Evolutionary conservation across 1,140 invertebrate species (phyloP).

Genomic region (Drosophila grimshawi): DNA sequence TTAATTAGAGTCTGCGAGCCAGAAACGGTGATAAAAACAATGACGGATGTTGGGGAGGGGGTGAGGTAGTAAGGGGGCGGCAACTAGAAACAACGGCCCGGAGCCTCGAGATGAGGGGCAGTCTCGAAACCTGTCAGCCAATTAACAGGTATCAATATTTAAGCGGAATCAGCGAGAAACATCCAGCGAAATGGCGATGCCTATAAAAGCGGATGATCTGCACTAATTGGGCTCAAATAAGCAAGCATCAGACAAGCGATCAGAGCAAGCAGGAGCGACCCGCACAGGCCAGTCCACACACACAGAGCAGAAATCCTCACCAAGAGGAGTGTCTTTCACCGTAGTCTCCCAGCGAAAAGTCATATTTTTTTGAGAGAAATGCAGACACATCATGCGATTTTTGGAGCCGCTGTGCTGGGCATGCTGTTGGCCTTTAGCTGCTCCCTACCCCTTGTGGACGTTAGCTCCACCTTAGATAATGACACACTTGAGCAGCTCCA

Average conservation of each 20-base stretch:
- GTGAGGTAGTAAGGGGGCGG: not conserved
- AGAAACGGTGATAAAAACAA: constrained; percentile 63
- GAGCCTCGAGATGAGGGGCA: not conserved
- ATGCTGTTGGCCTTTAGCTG: constrained; percentile 55
- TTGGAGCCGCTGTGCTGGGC: constrained; percentile 66
- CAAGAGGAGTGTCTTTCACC: not conserved
- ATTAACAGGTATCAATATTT: constrained; percentile 78
- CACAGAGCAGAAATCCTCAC: not conserved
- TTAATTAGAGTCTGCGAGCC: constrained; percentile 79
- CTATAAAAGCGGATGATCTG: constrained; percentile 71
- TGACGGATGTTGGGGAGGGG: constrained; percentile 5
- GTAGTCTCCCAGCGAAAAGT: not conserved
- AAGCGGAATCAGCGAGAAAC: constrained; percentile 70
- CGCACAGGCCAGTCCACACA: constrained; percentile 11
- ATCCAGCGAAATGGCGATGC: constrained; percentile 16
- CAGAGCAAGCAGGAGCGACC: constrained; percentile 28
- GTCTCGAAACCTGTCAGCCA: constrained; percentile 70
- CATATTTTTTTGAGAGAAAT: constrained; percentile 35
- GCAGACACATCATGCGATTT: constrained; percentile 66
- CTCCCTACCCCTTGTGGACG: constrained; percentile 69
- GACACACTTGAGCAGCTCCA: constrained; percentile 68
- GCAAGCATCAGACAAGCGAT: constrained; percentile 54
- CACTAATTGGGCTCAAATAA: constrained; percentile 77
- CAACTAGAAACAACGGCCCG: constrained; percentile 50
- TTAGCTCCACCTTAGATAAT: constrained; percentile 71